phyloP scores from a whole-genome alignment of 1,140 invertebrate genomes.

The Popillia japonica region DNA sequence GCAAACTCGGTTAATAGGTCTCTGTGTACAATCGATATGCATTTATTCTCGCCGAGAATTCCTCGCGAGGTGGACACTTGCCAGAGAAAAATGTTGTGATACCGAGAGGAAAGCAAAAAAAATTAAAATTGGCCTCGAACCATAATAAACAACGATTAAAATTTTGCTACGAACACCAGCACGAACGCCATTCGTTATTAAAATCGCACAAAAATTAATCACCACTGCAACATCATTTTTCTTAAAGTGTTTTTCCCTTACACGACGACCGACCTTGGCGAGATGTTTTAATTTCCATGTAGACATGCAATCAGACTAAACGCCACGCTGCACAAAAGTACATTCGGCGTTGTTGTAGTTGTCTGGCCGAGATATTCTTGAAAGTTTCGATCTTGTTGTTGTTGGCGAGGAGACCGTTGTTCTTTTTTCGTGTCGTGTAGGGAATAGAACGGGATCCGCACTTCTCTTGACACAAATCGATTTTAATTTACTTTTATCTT shows the following conservation, averaged over 20 bases:
- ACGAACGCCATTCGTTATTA: not conserved
- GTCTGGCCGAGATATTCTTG: not conserved
- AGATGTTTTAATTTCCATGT: not conserved
- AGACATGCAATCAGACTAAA: conserved; percentile 14
- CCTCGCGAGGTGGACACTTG: conserved; percentile 1
- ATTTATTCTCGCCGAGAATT: conserved; percentile 19
- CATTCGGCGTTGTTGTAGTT: not conserved
- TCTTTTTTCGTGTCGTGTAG: not conserved
- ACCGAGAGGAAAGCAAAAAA: not conserved
- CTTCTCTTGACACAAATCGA: conserved; percentile 29
- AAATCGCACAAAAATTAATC: not conserved
- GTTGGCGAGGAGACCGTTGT: not conserved
- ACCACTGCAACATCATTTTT: not conserved
- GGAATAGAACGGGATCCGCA: not conserved
- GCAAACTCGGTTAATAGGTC: not conserved
- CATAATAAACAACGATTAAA: not conserved
- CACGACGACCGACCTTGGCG: not conserved
- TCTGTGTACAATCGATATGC: not conserved
- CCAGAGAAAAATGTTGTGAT: not conserved
- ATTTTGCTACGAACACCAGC: not conserved
- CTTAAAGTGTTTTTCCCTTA: not conserved
- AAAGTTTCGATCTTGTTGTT: not conserved
- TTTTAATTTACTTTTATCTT: conserved; percentile 35
- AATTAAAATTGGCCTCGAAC: not conserved
- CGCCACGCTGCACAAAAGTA: not conserved